Conservation (phyloP, 30 jellyfish, hydroid and myxozoan species). For the Clytia hemisphaerica region DNA sequence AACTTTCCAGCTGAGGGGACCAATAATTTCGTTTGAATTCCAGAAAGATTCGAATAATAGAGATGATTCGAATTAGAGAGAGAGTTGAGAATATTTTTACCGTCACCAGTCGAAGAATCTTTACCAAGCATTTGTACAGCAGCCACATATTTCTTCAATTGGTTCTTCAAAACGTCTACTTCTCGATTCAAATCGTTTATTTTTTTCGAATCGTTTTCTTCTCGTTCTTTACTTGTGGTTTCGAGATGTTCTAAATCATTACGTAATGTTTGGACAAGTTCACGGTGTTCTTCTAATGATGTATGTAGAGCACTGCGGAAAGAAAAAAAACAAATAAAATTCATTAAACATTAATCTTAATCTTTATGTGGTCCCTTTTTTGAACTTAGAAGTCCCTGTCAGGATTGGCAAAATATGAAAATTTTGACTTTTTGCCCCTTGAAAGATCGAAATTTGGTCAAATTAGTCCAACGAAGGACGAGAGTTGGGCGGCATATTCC, state of each 20-base stretch:
- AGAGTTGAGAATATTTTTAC: no score
- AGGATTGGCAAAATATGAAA: no score
- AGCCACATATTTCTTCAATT: constrained; percentile 84
- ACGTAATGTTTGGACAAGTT: constrained; percentile 21
- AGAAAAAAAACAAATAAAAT: background rate
- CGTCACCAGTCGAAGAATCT: constrained; percentile 6
- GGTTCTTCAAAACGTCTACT: constrained; percentile 76
- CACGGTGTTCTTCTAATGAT: constrained; percentile 79
- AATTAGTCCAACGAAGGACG: no score
- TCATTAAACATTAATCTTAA: background rate
- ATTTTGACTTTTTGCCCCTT: no score
- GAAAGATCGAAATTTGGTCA: no score
- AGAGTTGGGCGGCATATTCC: no score
- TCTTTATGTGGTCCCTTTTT: no score
- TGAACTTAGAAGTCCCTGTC: no score
- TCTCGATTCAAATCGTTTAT: constrained; percentile 53
- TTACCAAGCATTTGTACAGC: constrained; percentile 86
- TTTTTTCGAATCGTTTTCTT: constrained; percentile 36
- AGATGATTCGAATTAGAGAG: no score
- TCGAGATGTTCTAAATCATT: constrained; percentile 38
- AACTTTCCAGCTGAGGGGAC: no score
- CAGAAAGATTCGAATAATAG: no score
- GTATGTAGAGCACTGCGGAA: constrained; percentile 52
- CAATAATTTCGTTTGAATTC: no score
- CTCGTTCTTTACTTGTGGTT: constrained; percentile 15